Conservation (phyloP, 2,888 invertebrate species). For the Exephanes ischioxanthus region DNA sequence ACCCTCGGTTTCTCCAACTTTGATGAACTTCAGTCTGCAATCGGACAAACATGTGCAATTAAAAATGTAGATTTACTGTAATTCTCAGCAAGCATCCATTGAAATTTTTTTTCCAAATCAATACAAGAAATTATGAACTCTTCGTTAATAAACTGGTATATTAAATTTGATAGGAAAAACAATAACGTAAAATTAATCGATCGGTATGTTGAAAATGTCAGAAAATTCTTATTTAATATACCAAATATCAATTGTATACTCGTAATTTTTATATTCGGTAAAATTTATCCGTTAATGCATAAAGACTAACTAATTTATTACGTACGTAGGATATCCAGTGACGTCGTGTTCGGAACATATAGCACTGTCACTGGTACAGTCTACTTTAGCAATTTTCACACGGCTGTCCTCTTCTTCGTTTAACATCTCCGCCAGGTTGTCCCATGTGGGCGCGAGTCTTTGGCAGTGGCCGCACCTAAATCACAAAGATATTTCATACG, state of each 20-base stretch:
- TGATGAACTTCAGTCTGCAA: slow-evolving; percentile 91
- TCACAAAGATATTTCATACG: slow-evolving; percentile 58
- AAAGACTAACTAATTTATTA: slow-evolving; percentile 14
- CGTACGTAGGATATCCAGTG: slow-evolving; percentile 88
- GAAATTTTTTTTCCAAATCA: background rate
- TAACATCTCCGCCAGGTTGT: slow-evolving; percentile 89
- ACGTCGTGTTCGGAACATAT: slow-evolving; percentile 92
- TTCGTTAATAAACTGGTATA: background rate
- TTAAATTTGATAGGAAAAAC: background rate
- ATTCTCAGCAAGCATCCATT: background rate
- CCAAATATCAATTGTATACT: background rate
- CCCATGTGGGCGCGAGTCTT: slow-evolving; percentile 91
- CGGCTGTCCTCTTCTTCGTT: slow-evolving; percentile 88
- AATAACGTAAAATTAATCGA: background rate
- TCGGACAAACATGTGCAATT: slow-evolving; percentile 43
- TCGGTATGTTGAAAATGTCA: background rate
- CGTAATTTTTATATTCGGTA: background rate
- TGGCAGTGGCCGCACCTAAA: slow-evolving; percentile 95
- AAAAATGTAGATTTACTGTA: background rate
- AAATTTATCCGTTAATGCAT: background rate
- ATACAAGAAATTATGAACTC: background rate
- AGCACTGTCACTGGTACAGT: slow-evolving; percentile 90
- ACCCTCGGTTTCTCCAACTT: slow-evolving; percentile 88
- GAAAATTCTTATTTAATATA: background rate
- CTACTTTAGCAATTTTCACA: slow-evolving; percentile 92